Base-by-base conservation (phyloP, 2,113 vertebrate species). In the Atrichornis clamosus region DNA sequence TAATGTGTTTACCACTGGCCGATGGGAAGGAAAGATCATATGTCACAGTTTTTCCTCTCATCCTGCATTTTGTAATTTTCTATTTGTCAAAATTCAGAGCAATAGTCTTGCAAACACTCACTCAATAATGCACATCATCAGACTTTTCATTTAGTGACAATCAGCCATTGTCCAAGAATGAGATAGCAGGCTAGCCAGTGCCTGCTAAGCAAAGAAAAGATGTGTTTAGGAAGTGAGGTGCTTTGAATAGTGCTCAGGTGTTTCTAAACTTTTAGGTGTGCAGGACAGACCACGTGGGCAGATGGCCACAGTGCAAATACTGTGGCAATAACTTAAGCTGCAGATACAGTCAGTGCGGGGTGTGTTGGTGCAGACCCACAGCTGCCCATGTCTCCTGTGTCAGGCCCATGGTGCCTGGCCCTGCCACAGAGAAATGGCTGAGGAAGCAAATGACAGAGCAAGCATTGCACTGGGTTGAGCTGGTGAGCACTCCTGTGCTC, bases 301-400 rank as follows among this genome's bases (percentile, higher is more conserved):
- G 52, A 46, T 32, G 33, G 24, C 76, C 32, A 28, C 26, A 52
- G 50, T 10, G 15, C 20, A 55, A 42, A 37, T n/a, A n/a, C n/a
- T n/a, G 2, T 0, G 41, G 24, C 44, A 28, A 0, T 62, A 75
- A 39, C 22, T 49, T 18, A 11, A 3, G 4, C 15, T 39, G 64
- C 46, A 49, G 32, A 37, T 17, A 18, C 1, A 0, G 21, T 32
- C 53, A 18, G 1, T 72, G 35, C 1, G 1, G 32, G 19, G 15
- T n/a, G 20, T 2, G 1, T 22, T 2, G 3, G 37, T 76, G n/a
- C 4, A 5, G 58, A 42, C 22, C 24, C 60, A 50, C 0, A 0
- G 14, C 22, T 74, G 26, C 21, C 49, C 28, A 10, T 1, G 1
- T 39, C 28, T 41, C 42, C 56, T 13, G 7, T 24, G 24, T 53